These are phyloP conservation scores for Peucedramus taeniatus DNA, from an alignment of 2,113 vertebrate species.

Conservation along the genomic window DNA sequence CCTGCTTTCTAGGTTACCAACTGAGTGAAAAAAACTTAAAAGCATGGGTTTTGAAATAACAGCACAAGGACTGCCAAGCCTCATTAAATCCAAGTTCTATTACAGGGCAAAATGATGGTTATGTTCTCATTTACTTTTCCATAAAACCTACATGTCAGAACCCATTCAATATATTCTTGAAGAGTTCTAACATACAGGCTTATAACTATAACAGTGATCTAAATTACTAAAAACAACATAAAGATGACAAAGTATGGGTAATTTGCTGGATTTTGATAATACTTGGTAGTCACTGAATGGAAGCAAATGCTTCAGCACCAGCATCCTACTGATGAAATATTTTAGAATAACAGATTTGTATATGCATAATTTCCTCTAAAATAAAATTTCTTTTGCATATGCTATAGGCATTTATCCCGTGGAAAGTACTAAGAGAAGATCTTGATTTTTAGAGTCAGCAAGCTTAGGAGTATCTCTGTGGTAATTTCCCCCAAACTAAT, in stretches of 20 bases:
- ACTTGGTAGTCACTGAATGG: background rate
- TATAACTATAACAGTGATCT: background rate
- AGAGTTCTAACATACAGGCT: background rate
- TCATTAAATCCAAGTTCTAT: background rate
- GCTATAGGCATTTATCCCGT: background rate
- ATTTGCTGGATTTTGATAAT: background rate
- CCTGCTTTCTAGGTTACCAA: background rate
- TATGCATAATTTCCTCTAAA: background rate
- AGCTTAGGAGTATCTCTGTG: background rate
- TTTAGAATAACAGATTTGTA: background rate
- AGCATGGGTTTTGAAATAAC: background rate
- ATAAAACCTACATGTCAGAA: background rate
- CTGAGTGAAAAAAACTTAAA: background rate
- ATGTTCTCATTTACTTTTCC: background rate
- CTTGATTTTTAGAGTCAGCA: background rate
- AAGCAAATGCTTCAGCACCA: background rate
- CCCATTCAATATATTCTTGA: background rate
- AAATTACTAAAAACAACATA: background rate
- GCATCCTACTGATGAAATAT: background rate
- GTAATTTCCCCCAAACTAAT: background rate
- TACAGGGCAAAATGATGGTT: background rate
- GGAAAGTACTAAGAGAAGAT: background rate
- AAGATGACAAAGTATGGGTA: background rate
- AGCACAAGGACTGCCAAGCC: background rate
- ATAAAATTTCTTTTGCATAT: background rate